Conservation (phyloP, 2,113 vertebrate genomes). For the Cygnus buccinator region DNA sequence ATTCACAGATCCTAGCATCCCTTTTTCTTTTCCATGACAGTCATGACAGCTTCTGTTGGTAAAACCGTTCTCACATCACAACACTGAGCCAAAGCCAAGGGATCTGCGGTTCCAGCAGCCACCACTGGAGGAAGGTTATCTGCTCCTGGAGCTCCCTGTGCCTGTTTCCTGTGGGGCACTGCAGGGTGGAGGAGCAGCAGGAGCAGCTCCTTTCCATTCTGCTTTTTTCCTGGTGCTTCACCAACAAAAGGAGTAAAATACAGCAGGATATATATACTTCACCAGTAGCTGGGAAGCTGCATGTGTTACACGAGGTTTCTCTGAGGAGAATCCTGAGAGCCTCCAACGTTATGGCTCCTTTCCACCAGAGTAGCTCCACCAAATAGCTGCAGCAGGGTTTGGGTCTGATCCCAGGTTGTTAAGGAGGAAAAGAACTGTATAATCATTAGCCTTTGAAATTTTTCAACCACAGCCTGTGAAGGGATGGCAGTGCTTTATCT, state of each 20-base stretch:
- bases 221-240: background rate
- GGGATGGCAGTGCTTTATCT: conserved; percentile 33
- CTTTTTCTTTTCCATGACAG: background rate
- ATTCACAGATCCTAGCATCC: background rate
- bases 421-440: background rate
- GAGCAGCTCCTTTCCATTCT: background rate
- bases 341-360: background rate
- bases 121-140: background rate
- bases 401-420: background rate
- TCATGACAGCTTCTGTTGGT: background rate
- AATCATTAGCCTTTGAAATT: conserved; percentile 6
- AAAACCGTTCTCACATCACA: background rate
- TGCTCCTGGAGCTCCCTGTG: background rate
- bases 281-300: background rate
- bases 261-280: background rate
- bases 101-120: background rate
- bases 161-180: background rate
- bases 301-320: background rate
- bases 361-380: background rate
- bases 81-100: background rate
- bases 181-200: background rate
- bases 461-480: conserved; percentile 1
- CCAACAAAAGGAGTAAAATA: background rate
- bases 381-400: conserved; percentile 18
- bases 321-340: background rate